Evolutionary conservation across 2,113 vertebrate species (phyloP).

Genomic region (Electrona antarctica): DNA sequence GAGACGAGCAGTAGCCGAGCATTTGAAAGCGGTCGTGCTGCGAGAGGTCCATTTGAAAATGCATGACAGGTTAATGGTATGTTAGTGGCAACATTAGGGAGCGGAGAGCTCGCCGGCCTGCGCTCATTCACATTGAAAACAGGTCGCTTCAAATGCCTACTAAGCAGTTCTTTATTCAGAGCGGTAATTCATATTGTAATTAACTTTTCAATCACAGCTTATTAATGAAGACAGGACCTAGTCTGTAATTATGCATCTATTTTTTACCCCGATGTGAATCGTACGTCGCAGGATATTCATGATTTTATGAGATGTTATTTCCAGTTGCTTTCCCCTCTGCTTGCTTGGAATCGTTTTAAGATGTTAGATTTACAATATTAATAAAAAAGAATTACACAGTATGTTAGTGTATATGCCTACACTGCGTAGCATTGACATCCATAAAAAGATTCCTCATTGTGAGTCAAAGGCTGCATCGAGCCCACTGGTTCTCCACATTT

Average conservation of each 20-base stretch:
- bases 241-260: conserved; percentile 84
- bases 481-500: too few species aligned
- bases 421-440: background rate
- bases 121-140: conserved; percentile 78
- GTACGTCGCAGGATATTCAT: conserved; percentile 61
- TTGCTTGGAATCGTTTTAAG: conserved; percentile 14
- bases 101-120: conserved; percentile 43
- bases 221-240: conserved; percentile 80
- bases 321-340: conserved; percentile 14
- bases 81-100: conserved; percentile 78
- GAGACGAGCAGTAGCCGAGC: conserved; percentile 55
- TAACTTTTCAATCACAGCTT: conserved; percentile 85
- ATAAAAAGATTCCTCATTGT: background rate
- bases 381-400: background rate
- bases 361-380: conserved; percentile 14
- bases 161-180: conserved; percentile 77
- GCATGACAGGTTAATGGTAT: conserved; percentile 82
- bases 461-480: too few species aligned
- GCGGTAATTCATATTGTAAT: conserved; percentile 86
- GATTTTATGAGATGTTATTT: conserved; percentile 45
- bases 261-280: conserved; percentile 71
- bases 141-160: conserved; percentile 80
- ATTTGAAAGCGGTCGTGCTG: conserved; percentile 68
- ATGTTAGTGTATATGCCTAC: background rate
- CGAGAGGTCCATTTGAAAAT: conserved; percentile 75